Percentiles rank a stretch among this genome's conserved stretches.
These are phyloP conservation scores for Mnemiopsis leidyi DNA, from an alignment of 37 sponge, comb jelly and placozoan species.

Conservation along the genomic window DNA sequence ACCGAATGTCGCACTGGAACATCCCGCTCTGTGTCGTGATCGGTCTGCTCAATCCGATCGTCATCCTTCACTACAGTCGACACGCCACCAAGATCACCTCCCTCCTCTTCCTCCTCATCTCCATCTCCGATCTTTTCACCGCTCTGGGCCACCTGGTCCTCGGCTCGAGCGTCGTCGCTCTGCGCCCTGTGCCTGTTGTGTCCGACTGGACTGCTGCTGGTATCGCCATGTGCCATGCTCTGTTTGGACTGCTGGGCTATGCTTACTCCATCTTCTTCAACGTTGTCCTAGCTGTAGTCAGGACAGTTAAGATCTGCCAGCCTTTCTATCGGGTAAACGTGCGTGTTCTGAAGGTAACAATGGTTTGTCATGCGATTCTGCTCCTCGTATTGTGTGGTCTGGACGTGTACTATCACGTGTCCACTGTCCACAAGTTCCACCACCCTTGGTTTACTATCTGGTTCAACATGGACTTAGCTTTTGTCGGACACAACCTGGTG, in stretches of 20 bases:
- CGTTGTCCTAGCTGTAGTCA: background rate
- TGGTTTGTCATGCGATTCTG: background rate
- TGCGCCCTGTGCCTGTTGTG: background rate
- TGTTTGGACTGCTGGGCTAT: background rate
- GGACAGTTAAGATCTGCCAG: background rate
- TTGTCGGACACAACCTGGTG: background rate
- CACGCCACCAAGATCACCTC: background rate
- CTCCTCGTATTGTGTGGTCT: background rate
- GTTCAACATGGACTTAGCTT: background rate
- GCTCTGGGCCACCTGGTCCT: background rate
- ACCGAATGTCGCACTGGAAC: background rate
- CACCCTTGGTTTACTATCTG: background rate
- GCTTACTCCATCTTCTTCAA: background rate
- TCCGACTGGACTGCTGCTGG: background rate
- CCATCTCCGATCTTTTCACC: background rate
- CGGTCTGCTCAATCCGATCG: background rate
- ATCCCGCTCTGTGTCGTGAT: background rate
- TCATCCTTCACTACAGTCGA: background rate
- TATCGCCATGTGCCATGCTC: background rate
- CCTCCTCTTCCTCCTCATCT: background rate
- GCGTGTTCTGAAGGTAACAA: background rate
- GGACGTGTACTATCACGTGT: background rate
- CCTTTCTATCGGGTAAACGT: background rate
- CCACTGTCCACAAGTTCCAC: background rate
- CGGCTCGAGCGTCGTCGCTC: background rate